Base-by-base conservation (phyloP, 2,113 vertebrate species). In the Camelus bactrianus region DNA sequence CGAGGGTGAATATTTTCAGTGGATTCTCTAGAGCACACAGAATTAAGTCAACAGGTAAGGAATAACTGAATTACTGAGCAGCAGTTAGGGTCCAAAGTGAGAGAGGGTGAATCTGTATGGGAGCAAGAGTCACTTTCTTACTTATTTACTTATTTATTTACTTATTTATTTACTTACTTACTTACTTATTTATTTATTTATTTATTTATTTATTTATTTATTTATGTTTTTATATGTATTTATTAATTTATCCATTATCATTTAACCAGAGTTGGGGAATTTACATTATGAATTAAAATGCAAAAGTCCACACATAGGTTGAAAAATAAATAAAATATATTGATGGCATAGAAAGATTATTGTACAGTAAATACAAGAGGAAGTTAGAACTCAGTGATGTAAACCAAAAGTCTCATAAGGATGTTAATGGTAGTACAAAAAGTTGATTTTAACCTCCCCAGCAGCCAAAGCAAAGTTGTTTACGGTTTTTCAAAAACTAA, bases 231-330 rank as follows among this genome's bases (percentile, higher is more conserved):
- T 42, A 42, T 42, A 42, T 42, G 38, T 42, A 42, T 42, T 42
- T 42, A 42, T 42, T 42, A 42, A 42, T 80, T 28, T 91, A 22
- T 30, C n/a, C 42, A 24, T 75, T 80, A 90, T 19, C 26, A 85
- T 81, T 77, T 86, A 86, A 26, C 32, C 48, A 86, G 52, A 3
- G 1, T 52, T 54, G 6, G 5, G 42, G 14, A 89, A 93, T 42
- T 88, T 92, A 80, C 35, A 64, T 24, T 69, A 65, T 20, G 14
- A n/a, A 89, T 30, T 94, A 52, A 95, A 75, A 70, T 82, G 8
- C 48, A 82, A 38, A n/a, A 38, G 30, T 26, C 16, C 28, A 56
- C 3, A 56, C 2, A 67, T 9, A 88, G 20, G 76, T 28, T 76
- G 30, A 79, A 70, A 32, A 82, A 70, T 86, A 93, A 88, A 50